These are phyloP conservation scores for Huso huso DNA, from an alignment of 2,797 vertebrate species.

Conservation along the genomic window DNA sequence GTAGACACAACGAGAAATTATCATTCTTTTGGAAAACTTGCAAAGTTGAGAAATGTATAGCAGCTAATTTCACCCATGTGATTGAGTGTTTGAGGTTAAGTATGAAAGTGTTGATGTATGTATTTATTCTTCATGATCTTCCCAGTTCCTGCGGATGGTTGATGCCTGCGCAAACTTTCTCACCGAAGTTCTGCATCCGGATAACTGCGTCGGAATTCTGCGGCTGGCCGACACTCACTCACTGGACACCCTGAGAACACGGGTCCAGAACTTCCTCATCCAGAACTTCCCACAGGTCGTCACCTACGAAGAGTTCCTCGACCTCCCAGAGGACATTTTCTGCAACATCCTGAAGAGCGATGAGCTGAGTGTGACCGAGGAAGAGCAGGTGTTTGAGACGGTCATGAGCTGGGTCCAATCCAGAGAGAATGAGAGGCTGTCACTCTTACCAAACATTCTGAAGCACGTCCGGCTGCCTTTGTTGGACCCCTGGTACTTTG, in stretches of 20 bases:
- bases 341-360: conserved; percentile 71
- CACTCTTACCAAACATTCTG: conserved; percentile 63
- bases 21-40: conserved; percentile 19
- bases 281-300: conserved; percentile 79
- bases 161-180: conserved; percentile 83
- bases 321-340: conserved; percentile 69
- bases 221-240: conserved; percentile 78
- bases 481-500: conserved; percentile 86
- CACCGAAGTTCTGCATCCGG: conserved; percentile 74
- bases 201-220: conserved; percentile 86
- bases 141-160: conserved; percentile 84
- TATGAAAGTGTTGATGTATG: neutral
- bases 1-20: conserved; percentile 37
- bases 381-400: conserved; percentile 81
- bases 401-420: conserved; percentile 82
- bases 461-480: conserved; percentile 76
- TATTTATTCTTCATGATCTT: conserved; percentile 17
- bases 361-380: conserved; percentile 76
- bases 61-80: no score
- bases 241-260: conserved; percentile 61
- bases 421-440: conserved; percentile 53
- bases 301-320: conserved; percentile 75
- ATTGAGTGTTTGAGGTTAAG: no score
- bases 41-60: neutral
- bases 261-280: conserved; percentile 74